Base-by-base conservation (phyloP, 1,140 invertebrate species). In the Drosophila truncata region DNA sequence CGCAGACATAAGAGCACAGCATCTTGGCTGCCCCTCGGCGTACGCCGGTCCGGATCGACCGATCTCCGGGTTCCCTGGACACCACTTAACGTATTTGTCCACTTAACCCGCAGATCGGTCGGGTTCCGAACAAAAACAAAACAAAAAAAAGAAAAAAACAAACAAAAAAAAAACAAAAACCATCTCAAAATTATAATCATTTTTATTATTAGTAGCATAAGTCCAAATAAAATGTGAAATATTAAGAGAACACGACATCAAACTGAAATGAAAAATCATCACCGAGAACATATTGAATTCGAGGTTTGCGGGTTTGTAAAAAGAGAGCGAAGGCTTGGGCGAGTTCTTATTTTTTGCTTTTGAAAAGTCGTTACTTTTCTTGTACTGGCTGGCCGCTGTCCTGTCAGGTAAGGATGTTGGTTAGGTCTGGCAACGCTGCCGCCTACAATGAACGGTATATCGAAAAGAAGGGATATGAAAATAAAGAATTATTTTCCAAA, bases 101-200 rank as follows among this genome's bases (percentile, higher is more conserved):
- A 42, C 7, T 25, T 27, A 42, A 27, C 62, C 33, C 64, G 41
- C 59, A 70, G 54, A 61, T 58, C 59, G 54, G 52, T 61, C 60
- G 58, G 50, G 29, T 39, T 66, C 47, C 20, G 52, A 23, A 37
- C 33, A 37, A 39, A 64, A 49, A 57, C 33, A 54, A 55, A 47
- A 31, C 20, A 57, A 66, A 20, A 20, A 39, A 39, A 18, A 54
- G 16, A 42, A 49, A 27, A 42, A 35, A 13, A 46, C 31, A 42
- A 27, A 42, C 7, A 16, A 23, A 60, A 46, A 52, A 52, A 62
- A 18, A n/a, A 60, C 20, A 54, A 54, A 76, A 55, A 84, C 44
- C 84, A 88, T 90, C 84, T 85, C 85, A 90, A 88, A 84, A 90
- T 90, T 88, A 88, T 90, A 85, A 81, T 82, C 78, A 91, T 85